Evolutionary conservation across 2,797 vertebrate genomes (phyloP).

Genomic region (Echiichthys vipera): DNA sequence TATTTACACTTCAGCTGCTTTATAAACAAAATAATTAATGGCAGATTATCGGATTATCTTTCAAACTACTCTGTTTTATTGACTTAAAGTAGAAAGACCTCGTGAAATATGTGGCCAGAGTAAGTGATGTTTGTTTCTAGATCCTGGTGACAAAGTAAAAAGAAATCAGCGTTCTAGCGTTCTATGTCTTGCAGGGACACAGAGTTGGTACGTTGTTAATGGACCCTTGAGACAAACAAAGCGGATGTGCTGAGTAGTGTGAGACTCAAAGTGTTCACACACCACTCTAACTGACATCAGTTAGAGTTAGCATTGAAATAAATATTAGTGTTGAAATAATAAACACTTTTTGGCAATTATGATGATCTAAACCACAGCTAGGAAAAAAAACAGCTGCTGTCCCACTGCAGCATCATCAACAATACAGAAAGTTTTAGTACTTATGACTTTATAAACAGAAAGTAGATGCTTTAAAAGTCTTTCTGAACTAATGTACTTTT

Average conservation of each 20-base stretch:
- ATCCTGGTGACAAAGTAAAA: neutral
- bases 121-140: neutral
- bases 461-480: neutral
- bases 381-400: slow-evolving; percentile 1
- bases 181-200: neutral
- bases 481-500: neutral
- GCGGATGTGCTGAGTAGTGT: slow-evolving; percentile 1
- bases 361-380: slow-evolving; percentile 10
- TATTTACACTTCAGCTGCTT: no score
- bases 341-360: slow-evolving; percentile 24
- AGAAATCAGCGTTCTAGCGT: neutral
- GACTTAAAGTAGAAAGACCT: neutral
- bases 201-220: neutral
- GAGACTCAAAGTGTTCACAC: neutral
- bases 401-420: neutral
- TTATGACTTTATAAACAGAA: neutral
- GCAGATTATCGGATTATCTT: no score
- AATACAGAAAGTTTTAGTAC: neutral
- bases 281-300: neutral
- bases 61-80: neutral
- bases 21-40: no score
- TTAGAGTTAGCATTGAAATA: slow-evolving; percentile 34
- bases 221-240: neutral
- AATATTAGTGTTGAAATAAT: slow-evolving; percentile 47
- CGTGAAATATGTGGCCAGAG: neutral